A percentile compares a stretch with the other conserved stretches of the same genome.
Evolutionary conservation across 2,797 vertebrate species (phyloP).

Genomic region (Sparus aurata): DNA sequence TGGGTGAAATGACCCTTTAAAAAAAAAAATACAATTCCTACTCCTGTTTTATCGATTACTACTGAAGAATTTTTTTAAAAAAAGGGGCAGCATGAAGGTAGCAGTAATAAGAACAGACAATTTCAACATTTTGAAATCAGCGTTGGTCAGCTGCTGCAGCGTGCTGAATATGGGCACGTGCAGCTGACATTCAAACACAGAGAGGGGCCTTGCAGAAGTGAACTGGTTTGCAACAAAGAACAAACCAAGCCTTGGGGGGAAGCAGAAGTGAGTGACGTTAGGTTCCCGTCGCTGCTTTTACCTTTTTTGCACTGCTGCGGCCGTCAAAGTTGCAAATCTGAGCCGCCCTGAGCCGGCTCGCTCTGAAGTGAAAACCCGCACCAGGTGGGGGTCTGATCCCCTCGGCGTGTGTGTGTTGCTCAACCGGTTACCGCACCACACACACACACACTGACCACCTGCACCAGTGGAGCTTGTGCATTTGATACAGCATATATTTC

Average conservation of each 20-base stretch:
- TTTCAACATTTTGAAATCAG: not conserved
- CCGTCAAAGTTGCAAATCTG: conserved; percentile 37
- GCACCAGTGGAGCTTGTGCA: conserved; percentile 68
- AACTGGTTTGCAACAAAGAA: conserved; percentile 21
- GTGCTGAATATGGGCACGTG: not conserved
- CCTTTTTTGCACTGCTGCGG: not conserved
- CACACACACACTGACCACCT: conserved; percentile 51
- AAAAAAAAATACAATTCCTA: not conserved
- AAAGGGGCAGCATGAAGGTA: not conserved
- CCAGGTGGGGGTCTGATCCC: conserved; percentile 60
- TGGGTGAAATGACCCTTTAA: not conserved
- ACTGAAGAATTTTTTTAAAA: too few species aligned
- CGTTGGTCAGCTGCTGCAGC: not conserved
- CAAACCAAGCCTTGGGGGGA: conserved; percentile 12
- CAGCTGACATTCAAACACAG: not conserved
- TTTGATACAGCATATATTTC: conserved; percentile 64
- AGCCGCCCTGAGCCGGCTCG: conserved; percentile 32
- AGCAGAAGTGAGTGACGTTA: conserved; percentile 17
- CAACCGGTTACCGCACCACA: conserved; percentile 6
- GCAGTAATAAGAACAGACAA: not conserved
- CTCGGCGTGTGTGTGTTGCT: conserved; percentile 6
- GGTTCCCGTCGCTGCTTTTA: conserved; percentile 28
- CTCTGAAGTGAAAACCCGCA: conserved; percentile 38
- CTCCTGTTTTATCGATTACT: too few species aligned
- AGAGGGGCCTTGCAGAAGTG: conserved; percentile 16